A percentile compares a stretch with the other conserved stretches of the same genome.
Conservation (phyloP, 2,113 vertebrate genomes). For the Chionis minor region DNA sequence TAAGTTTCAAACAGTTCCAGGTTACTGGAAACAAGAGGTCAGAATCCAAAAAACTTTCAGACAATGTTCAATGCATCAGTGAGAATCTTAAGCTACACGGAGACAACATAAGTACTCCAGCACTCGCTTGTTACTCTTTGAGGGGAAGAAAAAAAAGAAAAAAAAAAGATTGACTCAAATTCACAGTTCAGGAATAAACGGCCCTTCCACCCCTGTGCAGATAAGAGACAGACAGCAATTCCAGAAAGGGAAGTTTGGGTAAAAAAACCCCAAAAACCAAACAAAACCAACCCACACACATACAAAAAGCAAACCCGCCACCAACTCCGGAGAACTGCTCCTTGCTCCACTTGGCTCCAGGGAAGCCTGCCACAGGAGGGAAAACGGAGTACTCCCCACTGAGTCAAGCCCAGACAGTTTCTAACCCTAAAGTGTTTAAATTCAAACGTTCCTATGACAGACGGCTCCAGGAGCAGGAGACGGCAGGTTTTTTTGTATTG, state of each 20-base stretch:
- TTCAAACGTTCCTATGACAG: not conserved
- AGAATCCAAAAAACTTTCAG: not conserved
- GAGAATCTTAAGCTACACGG: not conserved
- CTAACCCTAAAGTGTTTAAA: not conserved
- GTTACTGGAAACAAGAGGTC: not conserved
- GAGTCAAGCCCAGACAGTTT: not conserved
- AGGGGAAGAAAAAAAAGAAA: accelerated
- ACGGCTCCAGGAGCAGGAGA: not conserved
- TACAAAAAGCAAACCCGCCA: too few species aligned
- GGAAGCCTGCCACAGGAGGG: not conserved
- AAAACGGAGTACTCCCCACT: not conserved
- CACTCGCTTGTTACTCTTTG: not conserved
- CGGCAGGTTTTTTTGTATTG: not conserved
- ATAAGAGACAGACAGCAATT: not conserved
- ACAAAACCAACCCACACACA: too few species aligned
- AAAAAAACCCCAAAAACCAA: not conserved
- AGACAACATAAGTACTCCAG: not conserved
- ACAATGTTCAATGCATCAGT: not conserved
- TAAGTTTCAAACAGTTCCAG: not conserved
- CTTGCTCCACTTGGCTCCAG: not conserved
- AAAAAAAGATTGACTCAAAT: not conserved
- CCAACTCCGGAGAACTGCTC: not conserved
- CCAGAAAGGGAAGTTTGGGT: not conserved
- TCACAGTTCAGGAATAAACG: not conserved
- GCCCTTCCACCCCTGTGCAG: not conserved